These are phyloP conservation scores for Nudaria mundana DNA, from an alignment of 2,888 invertebrate species.

Conservation along the genomic window DNA sequence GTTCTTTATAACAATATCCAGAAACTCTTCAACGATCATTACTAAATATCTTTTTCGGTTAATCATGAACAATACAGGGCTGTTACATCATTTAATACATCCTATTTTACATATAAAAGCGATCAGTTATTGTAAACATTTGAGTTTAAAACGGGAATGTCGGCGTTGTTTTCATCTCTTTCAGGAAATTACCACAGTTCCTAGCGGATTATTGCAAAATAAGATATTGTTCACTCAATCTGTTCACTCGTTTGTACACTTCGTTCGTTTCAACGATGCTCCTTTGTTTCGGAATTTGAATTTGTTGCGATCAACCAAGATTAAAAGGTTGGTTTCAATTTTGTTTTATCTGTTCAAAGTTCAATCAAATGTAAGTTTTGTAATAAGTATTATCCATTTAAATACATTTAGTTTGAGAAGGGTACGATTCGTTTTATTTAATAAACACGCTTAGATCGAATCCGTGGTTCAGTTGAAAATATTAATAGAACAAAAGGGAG, in stretches of 20 bases:
- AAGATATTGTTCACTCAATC: constrained; percentile 79
- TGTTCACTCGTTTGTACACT: constrained; percentile 63
- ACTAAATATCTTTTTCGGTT: no score
- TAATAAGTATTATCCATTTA: constrained; percentile 10
- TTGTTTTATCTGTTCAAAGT: constrained; percentile 31
- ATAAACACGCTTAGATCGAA: background rate
- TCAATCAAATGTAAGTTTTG: constrained; percentile 28
- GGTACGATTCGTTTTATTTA: background rate
- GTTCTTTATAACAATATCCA: no score
- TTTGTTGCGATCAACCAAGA: constrained; percentile 40
- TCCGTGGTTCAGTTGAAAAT: background rate
- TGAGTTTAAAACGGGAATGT: constrained; percentile 58
- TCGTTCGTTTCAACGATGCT: constrained; percentile 63
- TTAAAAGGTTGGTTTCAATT: constrained; percentile 30
- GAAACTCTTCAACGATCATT: no score
- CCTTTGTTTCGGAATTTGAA: constrained; percentile 62
- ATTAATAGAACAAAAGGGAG: background rate
- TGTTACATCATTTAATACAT: constrained; percentile 21
- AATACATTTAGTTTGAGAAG: background rate
- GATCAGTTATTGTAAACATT: constrained; percentile 52
- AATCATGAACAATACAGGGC: constrained; percentile 18
- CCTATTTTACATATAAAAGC: constrained; percentile 50
- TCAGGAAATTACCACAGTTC: constrained; percentile 78
- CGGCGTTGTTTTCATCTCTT: constrained; percentile 65
- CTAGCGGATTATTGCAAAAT: constrained; percentile 76